These are phyloP conservation scores for Trypoxylus dichotomus DNA, from an alignment of 1,140 invertebrate species.

Conservation along the genomic window DNA sequence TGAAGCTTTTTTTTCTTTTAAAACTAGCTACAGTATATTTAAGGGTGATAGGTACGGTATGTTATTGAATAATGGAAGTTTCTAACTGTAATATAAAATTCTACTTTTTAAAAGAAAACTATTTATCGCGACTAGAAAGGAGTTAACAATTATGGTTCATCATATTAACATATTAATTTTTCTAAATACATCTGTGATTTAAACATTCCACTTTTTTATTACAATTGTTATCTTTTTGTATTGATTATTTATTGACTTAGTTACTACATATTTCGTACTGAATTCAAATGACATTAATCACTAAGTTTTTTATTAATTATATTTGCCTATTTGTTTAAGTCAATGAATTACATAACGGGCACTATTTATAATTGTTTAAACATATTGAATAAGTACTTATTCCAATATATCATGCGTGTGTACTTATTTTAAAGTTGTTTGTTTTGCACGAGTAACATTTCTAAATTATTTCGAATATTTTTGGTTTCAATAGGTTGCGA, in stretches of 20 bases:
- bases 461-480: too few species aligned
- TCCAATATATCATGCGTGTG: too few species aligned
- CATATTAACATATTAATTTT: not conserved
- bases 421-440: too few species aligned
- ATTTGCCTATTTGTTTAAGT: not conserved
- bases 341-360: not conserved
- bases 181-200: not conserved
- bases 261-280: not conserved
- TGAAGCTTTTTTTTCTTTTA: not conserved
- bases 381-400: not conserved
- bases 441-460: too few species aligned
- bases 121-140: not conserved
- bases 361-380: not conserved
- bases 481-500: too few species aligned
- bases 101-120: not conserved
- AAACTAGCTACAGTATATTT: not conserved
- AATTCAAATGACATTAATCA: not conserved
- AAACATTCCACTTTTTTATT: not conserved
- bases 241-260: not conserved
- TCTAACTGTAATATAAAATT: not conserved
- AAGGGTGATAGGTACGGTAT: not conserved
- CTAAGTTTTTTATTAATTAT: not conserved
- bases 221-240: not conserved
- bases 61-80: not conserved
- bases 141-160: not conserved